Percentiles rank a stretch among this genome's conserved stretches.
Evolutionary conservation across 2,888 invertebrate species (phyloP).

Genomic region (Gymnosoma rotundatum): DNA sequence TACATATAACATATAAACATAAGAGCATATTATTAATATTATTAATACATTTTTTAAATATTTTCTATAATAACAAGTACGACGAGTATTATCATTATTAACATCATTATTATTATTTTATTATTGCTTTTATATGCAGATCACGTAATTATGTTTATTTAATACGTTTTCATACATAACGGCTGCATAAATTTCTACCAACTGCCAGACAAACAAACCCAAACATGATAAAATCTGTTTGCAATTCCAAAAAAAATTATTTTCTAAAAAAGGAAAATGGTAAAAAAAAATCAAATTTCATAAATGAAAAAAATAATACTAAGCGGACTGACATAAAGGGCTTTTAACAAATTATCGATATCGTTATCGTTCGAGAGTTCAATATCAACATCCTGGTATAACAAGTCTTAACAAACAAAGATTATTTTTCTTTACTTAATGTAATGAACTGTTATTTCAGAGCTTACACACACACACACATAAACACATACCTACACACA

Average conservation of each 20-base stretch:
- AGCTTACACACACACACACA: neutral
- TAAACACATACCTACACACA: no score
- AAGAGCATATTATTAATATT: neutral
- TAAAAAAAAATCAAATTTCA: constrained; percentile 46
- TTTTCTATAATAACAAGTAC: constrained; percentile 30
- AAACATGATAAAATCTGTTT: constrained; percentile 3
- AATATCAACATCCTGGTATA: constrained; percentile 18
- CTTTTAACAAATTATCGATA: constrained; percentile 49
- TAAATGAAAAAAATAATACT: constrained; percentile 14
- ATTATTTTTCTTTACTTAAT: constrained; percentile 17
- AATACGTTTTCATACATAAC: constrained; percentile 41
- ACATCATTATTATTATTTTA: constrained; percentile 28
- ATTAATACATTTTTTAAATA: constrained; percentile 22
- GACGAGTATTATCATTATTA: constrained; percentile 19
- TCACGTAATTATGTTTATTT: constrained; percentile 64
- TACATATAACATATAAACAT: neutral
- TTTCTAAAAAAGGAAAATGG: constrained; percentile 17
- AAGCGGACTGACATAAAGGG: neutral
- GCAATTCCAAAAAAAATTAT: neutral
- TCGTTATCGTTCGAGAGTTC: constrained; percentile 19
- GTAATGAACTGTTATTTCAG: constrained; percentile 38
- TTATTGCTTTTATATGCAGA: constrained; percentile 57
- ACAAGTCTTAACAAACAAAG: neutral
- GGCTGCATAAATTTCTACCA: constrained; percentile 20
- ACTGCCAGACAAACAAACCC: neutral